Base-by-base conservation (phyloP, 2,888 invertebrate genomes). In the Tinea semifulvella region DNA sequence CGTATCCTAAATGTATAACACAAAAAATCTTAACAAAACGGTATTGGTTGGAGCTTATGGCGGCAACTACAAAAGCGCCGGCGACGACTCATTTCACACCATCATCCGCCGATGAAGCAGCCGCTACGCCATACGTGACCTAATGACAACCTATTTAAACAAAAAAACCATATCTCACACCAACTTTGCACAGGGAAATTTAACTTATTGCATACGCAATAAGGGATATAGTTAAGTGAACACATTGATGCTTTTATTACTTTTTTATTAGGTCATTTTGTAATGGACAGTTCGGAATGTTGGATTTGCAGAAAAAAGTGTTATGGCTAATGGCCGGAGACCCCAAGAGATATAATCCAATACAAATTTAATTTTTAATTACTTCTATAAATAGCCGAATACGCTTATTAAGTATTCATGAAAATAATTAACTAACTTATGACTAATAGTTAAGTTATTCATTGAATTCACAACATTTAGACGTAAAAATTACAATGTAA, bases 61-160 rank as follows among this genome's bases (percentile, higher is more conserved):
- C 68, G 72, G 74, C 60, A 56, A 62, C 65, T 61, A 76, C 75
- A 77, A 79, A 76, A 56, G 60, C 47, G 51, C 58, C 65, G 65
- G 56, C 64, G 59, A 61, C 63, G 67, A 61, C 62, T 73, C 68
- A 65, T 72, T 77, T 79, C 76, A 77, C 79, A 79, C 75, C 74
- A 69, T 67, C 68, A 62, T 20, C 40, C 22, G 10, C 40, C 57
- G 31, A 31, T 13, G 31, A 31, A 31, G 31, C 31, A 31, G 13
- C 31, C 31, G 31, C 31, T 31, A 13, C 31, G 14, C 64, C 63
- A 65, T 63, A 69, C 68, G 67, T 71, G 72, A 72, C 66, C 68
- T 73, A 72, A 72, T 72, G 74, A 68, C 74, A 69, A 63, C 63
- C 54, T 51, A 50, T 47, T 50, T 52, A 52, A 52, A 2, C 14